Conservation (phyloP, 2,113 vertebrate genomes). For the Notarius quadriscutis region DNA sequence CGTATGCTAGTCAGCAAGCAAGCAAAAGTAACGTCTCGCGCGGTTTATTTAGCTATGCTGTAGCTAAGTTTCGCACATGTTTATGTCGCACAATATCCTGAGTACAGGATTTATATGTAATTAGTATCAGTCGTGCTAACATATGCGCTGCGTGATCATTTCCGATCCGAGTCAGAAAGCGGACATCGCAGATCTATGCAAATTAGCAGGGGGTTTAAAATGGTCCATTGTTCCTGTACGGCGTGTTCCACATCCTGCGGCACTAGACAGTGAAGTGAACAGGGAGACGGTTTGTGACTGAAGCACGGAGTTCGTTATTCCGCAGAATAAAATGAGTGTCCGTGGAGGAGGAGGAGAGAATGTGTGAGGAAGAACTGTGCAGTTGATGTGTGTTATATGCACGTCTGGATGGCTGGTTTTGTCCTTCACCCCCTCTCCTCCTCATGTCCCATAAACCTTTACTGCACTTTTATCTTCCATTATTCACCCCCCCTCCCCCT, state of each 20-base stretch:
- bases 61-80: not conserved
- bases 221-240: not conserved
- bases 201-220: not conserved
- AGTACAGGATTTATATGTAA: not conserved
- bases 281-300: not conserved
- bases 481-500: not conserved
- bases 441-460: constrained; percentile 30
- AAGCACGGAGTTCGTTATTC: not conserved
- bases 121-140: not conserved
- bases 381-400: constrained; percentile 19
- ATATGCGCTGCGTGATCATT: not conserved
- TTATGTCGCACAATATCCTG: not conserved
- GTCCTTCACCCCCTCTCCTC: constrained; percentile 7
- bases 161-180: not conserved
- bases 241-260: not conserved
- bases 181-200: not conserved
- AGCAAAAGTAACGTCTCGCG: not conserved
- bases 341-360: not conserved
- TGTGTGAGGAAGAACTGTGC: not conserved
- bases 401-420: constrained; percentile 1
- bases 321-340: not conserved
- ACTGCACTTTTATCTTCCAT: not conserved
- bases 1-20: not conserved
- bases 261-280: not conserved
- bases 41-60: not conserved